Conservation (phyloP, 53 echinoderm and acorn worm genomes). For the Holothuria leucospilota region DNA sequence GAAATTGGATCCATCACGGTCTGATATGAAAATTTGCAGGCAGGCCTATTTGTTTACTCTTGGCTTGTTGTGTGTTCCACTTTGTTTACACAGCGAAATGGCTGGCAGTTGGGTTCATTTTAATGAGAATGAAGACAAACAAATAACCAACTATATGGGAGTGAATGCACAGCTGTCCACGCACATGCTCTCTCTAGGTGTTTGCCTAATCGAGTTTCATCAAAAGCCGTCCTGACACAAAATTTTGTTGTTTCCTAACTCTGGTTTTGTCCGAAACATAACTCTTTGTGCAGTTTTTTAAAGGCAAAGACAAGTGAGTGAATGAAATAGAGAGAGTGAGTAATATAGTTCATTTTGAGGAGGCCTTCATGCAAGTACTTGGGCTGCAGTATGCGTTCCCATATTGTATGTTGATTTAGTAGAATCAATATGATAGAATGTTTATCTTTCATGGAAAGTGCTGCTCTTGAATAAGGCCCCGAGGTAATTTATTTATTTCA, state of each 20-base stretch:
- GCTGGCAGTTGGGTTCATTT: constrained; percentile 72
- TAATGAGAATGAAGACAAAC: constrained; percentile 60
- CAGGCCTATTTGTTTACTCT: constrained; percentile 95
- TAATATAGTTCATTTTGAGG: constrained; percentile 5
- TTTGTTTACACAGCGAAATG: constrained; percentile 99
- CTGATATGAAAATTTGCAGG: constrained; percentile 76
- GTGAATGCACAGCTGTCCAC: constrained; percentile 93
- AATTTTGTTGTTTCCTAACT: constrained; percentile 43
- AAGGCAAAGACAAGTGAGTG: too few species aligned
- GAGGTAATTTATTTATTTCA: constrained; percentile 40
- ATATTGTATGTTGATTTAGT: constrained; percentile 43
- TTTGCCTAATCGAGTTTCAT: constrained; percentile 50
- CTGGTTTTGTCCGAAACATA: constrained; percentile 20
- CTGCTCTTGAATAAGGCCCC: constrained; percentile 39
- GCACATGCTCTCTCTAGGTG: constrained; percentile 62
- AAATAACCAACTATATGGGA: constrained; percentile 78
- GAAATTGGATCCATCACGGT: constrained; percentile 76
- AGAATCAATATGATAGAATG: constrained; percentile 41
- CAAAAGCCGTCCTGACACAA: constrained; percentile 24
- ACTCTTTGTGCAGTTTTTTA: constrained; percentile 16
- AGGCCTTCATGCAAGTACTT: background rate
- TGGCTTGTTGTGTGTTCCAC: constrained; percentile 91
- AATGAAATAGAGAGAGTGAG: constrained; percentile 4
- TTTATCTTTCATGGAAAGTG: constrained; percentile 42
- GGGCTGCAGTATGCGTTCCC: background rate